These are phyloP conservation scores for Shargacucullia verbasci DNA, from an alignment of 2,888 invertebrate species.

Conservation along the genomic window DNA sequence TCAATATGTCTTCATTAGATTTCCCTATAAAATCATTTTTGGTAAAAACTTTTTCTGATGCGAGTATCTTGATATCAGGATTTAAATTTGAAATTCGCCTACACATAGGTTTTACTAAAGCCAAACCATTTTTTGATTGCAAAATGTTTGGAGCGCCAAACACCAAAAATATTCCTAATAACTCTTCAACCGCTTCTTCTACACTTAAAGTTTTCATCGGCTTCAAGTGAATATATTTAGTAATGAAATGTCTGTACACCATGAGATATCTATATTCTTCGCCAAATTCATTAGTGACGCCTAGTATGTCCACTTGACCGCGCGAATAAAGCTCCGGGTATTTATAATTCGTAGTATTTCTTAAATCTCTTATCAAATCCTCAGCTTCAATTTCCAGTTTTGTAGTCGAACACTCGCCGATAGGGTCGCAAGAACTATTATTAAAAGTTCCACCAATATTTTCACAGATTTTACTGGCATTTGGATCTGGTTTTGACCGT, in stretches of 20 bases:
- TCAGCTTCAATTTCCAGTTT: slow-evolving; percentile 28
- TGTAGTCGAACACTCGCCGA: slow-evolving; percentile 20
- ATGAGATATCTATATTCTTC: slow-evolving; percentile 72
- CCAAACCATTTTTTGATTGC: slow-evolving; percentile 71
- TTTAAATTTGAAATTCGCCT: slow-evolving; percentile 60
- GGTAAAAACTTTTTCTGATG: slow-evolving; percentile 56
- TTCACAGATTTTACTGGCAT: slow-evolving; percentile 19
- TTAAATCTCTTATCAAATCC: slow-evolving; percentile 19
- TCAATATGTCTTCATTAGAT: slow-evolving; percentile 70
- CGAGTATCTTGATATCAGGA: slow-evolving; percentile 66
- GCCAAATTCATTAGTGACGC: slow-evolving; percentile 62
- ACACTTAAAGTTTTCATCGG: slow-evolving; percentile 66
- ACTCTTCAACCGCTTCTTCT: slow-evolving; percentile 64
- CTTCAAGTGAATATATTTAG: slow-evolving; percentile 70
- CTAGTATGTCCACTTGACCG: slow-evolving; percentile 71
- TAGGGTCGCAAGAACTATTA: slow-evolving; percentile 23
- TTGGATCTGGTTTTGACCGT: slow-evolving; percentile 32
- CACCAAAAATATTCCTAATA: slow-evolving; percentile 70
- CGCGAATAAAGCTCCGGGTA: slow-evolving; percentile 69
- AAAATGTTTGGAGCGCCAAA: slow-evolving; percentile 76
- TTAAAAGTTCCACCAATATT: slow-evolving; percentile 18
- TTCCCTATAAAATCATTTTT: slow-evolving; percentile 59
- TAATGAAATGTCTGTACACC: slow-evolving; percentile 69
- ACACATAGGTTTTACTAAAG: slow-evolving; percentile 68
- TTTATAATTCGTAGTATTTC: slow-evolving; percentile 32